Evolutionary conservation across 2,113 vertebrate genomes (phyloP).

Genomic region (Salvelinus fontinalis): DNA sequence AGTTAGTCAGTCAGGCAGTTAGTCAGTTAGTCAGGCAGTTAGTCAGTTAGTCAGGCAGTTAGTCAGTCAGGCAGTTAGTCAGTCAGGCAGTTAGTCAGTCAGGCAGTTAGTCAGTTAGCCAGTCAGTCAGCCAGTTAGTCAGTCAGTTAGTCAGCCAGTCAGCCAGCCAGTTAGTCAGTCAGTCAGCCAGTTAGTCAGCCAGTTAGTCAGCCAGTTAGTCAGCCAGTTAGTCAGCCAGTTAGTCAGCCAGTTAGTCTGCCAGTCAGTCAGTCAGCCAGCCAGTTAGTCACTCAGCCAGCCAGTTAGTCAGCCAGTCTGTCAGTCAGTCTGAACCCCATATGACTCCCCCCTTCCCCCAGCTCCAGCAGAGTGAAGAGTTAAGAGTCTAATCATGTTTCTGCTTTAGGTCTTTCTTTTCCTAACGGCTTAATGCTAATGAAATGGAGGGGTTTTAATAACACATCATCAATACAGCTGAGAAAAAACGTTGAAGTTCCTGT

Average conservation of each 20-base stretch:
- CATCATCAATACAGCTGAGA: background rate
- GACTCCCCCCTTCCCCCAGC: background rate
- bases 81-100: accelerated
- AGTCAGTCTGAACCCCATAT: background rate
- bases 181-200: no score
- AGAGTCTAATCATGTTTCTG: background rate
- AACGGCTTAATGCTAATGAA: background rate
- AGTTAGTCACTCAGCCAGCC: no score
- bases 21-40: no score
- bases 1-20: accelerated
- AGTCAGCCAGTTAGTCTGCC: accelerated
- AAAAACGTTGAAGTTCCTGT: background rate
- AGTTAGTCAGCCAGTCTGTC: no score
- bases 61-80: no score
- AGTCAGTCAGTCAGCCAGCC: accelerated
- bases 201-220: no score
- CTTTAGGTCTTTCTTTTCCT: background rate
- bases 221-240: accelerated
- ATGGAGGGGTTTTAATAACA: background rate
- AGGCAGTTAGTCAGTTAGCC: no score
- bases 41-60: no score
- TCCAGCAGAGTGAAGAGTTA: background rate
- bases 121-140: accelerated
- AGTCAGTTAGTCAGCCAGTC: accelerated
- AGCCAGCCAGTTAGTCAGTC: accelerated